These are phyloP conservation scores for Anarrhichthys ocellatus DNA, from an alignment of 2,113 vertebrate species.

Conservation along the genomic window DNA sequence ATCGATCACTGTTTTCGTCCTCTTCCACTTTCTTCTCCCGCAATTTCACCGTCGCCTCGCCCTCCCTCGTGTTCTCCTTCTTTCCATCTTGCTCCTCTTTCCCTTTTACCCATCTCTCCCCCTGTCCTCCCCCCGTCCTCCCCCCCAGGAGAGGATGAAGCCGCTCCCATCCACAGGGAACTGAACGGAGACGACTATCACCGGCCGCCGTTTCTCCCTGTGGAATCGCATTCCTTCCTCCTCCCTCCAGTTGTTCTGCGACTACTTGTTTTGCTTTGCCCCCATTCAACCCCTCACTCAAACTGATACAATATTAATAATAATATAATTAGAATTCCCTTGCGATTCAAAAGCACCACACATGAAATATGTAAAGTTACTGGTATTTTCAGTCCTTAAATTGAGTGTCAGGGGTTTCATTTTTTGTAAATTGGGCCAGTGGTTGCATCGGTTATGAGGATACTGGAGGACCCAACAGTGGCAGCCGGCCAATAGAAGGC, in stretches of 20 bases:
- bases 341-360: neutral
- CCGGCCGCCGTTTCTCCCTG: neutral
- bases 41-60: neutral
- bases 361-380: neutral
- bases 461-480: too few relatives aligned
- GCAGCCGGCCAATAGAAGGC: neutral
- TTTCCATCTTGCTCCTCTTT: neutral
- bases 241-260: neutral
- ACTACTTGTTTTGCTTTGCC: neutral
- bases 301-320: neutral
- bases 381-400: neutral
- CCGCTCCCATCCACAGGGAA: conserved; percentile 64
- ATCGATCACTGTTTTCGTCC: conserved; percentile 1
- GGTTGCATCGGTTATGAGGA: neutral
- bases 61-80: neutral
- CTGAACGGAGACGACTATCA: conserved; percentile 46
- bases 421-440: neutral
- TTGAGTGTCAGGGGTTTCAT: neutral
- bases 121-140: neutral
- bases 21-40: neutral
- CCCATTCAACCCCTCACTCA: neutral
- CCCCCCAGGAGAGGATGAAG: conserved; percentile 50
- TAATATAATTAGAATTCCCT: neutral
- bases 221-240: neutral
- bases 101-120: neutral